These are phyloP conservation scores for Macropis europaea DNA, from an alignment of 2,888 invertebrate species.

Conservation along the genomic window DNA sequence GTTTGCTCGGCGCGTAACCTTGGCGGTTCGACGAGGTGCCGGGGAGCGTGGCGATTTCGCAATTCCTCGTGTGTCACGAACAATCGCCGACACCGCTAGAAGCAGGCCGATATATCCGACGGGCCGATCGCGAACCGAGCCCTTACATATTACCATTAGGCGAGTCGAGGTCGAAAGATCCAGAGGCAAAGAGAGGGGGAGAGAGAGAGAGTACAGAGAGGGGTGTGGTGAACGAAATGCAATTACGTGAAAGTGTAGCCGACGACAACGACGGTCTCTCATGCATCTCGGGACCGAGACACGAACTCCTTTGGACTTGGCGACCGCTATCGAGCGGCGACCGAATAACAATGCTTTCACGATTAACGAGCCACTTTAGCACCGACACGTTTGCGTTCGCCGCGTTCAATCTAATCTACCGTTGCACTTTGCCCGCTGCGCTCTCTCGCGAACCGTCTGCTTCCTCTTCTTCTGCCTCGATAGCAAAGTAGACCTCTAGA, in stretches of 20 bases:
- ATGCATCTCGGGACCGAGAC: conserved; percentile 2
- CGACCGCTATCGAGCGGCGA: conserved; percentile 12
- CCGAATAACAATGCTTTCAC: conserved; percentile 40
- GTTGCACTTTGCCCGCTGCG: neutral
- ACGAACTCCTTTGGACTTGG: conserved; percentile 19
- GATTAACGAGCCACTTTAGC: conserved; percentile 22
- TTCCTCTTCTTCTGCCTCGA: conserved; percentile 6
- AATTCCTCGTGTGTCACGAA: conserved; percentile 32
- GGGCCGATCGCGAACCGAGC: conserved; percentile 52
- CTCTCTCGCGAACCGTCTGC: too few species aligned
- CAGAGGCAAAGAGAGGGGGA: conserved; percentile 2
- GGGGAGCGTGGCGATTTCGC: conserved; percentile 42
- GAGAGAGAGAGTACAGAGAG: conserved; percentile 28
- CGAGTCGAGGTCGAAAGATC: conserved; percentile 56
- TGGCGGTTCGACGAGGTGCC: conserved; percentile 26
- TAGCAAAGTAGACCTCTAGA: conserved; percentile 32
- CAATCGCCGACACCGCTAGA: conserved; percentile 16
- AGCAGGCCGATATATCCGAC: conserved; percentile 17
- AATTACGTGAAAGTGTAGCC: conserved; percentile 70
- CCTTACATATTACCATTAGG: conserved; percentile 67
- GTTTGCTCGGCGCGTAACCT: conserved; percentile 24
- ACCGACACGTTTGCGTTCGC: neutral
- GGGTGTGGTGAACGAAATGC: conserved; percentile 68
- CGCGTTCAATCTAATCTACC: neutral
- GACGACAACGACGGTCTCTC: conserved; percentile 33